Conservation (phyloP, 1,140 invertebrate species). For the Ips nitidus region DNA sequence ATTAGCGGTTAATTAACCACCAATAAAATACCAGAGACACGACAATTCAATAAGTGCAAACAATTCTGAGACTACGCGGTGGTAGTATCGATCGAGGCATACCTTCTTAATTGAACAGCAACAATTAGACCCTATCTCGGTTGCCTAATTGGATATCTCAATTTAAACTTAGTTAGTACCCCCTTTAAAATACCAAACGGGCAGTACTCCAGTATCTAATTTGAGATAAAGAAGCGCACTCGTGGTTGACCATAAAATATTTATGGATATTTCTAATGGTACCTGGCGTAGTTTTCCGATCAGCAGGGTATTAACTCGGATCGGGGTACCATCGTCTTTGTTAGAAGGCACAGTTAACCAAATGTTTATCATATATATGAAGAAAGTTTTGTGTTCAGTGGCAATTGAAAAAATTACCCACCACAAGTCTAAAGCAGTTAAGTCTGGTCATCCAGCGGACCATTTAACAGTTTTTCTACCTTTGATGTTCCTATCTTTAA, state of each 20-base stretch:
- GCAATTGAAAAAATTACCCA: background rate
- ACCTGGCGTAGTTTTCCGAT: background rate
- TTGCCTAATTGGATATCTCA: constrained; percentile 5
- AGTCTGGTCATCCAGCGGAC: too few species aligned
- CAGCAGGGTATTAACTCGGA: background rate
- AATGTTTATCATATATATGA: background rate
- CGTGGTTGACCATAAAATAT: constrained; percentile 1
- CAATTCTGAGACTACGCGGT: too few species aligned
- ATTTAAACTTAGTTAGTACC: constrained; percentile 3
- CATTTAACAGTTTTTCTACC: too few species aligned
- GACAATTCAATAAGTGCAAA: too few species aligned
- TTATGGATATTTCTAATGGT: constrained; percentile 8
- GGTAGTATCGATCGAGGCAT: too few species aligned
- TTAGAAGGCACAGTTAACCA: background rate
- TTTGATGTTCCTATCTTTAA: too few species aligned
- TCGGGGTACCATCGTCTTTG: too few species aligned
- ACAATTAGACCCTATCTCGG: background rate
- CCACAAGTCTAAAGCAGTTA: background rate
- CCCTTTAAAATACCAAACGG: background rate
- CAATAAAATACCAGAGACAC: too few species aligned
- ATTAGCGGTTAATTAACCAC: too few species aligned
- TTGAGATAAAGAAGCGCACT: constrained; percentile 11
- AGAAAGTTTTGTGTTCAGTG: background rate
- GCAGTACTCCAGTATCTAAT: constrained; percentile 10
- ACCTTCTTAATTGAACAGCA: too few species aligned